Percentiles rank a stretch among this genome's conserved stretches.
Evolutionary conservation across 2,888 invertebrate genomes (phyloP).

Genomic region (Melipona bicolor): DNA sequence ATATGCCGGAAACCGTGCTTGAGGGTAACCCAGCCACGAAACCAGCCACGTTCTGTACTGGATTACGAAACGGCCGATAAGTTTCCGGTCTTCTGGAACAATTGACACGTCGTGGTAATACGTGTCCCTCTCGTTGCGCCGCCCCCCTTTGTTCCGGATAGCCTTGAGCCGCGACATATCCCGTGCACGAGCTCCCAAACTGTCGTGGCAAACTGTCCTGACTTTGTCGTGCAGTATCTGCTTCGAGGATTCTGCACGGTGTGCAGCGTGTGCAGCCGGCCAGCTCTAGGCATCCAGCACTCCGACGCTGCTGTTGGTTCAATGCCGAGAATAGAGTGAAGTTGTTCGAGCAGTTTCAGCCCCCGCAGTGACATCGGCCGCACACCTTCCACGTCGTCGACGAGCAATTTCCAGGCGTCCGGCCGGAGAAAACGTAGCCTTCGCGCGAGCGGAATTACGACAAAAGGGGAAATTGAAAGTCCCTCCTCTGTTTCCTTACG

Average conservation of each 20-base stretch:
- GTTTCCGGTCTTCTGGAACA: constrained; percentile 75
- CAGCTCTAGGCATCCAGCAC: constrained; percentile 40
- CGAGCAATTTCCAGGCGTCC: constrained; percentile 54
- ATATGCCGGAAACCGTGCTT: constrained; percentile 53
- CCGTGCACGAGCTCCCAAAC: constrained; percentile 69
- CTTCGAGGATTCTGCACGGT: constrained; percentile 42
- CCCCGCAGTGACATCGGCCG: constrained; percentile 51
- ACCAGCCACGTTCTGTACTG: constrained; percentile 54
- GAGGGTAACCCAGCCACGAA: constrained; percentile 52
- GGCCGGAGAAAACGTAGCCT: constrained; percentile 19
- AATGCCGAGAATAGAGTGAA: constrained; percentile 64
- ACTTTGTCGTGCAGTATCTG: constrained; percentile 72
- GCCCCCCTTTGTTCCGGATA: constrained; percentile 37
- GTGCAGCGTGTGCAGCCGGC: constrained; percentile 43
- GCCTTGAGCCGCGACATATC: constrained; percentile 61
- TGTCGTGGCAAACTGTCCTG: constrained; percentile 73
- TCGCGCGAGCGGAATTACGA: constrained; percentile 26
- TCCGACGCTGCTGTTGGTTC: constrained; percentile 45
- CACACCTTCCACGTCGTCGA: constrained; percentile 38
- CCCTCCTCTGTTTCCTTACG: neutral
- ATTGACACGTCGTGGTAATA: constrained; percentile 74
- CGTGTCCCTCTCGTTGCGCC: constrained; percentile 51
- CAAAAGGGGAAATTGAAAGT: constrained; percentile 20
- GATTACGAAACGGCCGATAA: constrained; percentile 67
- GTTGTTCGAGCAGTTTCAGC: constrained; percentile 63